These are phyloP conservation scores for Lepidostoma basale DNA, from an alignment of 1,140 invertebrate species.

Conservation along the genomic window DNA sequence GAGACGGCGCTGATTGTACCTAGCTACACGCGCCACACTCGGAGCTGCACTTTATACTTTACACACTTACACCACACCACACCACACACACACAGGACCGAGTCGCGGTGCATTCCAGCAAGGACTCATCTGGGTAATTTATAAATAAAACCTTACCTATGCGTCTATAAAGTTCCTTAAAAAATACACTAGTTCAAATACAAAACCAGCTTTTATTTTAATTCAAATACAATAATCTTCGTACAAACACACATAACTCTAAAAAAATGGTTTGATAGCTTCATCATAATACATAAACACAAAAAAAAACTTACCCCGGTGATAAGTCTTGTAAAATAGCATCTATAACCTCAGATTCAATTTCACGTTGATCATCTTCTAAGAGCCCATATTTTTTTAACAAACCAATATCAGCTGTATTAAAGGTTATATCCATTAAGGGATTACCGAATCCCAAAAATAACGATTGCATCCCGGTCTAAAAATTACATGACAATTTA, in stretches of 20 bases:
- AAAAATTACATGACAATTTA: no score
- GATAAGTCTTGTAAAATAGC: slow-evolving; percentile 13
- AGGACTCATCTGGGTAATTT: not conserved
- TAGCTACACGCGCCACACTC: no score
- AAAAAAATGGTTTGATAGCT: not conserved
- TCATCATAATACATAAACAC: not conserved
- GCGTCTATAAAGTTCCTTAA: not conserved
- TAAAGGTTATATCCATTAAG: slow-evolving; percentile 66
- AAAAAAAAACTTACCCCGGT: slow-evolving; percentile 16
- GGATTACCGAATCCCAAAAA: slow-evolving; percentile 68
- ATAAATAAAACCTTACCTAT: not conserved
- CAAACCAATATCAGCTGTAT: slow-evolving; percentile 56
- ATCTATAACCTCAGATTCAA: slow-evolving; percentile 42
- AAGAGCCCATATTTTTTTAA: slow-evolving; percentile 64
- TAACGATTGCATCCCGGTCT: slow-evolving; percentile 33
- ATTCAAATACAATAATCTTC: no score
- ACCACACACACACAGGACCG: not conserved
- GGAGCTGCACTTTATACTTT: no score
- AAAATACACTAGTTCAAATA: not conserved
- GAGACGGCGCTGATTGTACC: no score
- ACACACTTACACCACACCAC: not conserved
- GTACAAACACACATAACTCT: no score
- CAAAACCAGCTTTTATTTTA: no score
- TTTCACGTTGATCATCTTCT: slow-evolving; percentile 59
- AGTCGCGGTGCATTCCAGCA: not conserved